Base-by-base conservation (phyloP, 1,140 invertebrate genomes). In the Papilio dardanus region DNA sequence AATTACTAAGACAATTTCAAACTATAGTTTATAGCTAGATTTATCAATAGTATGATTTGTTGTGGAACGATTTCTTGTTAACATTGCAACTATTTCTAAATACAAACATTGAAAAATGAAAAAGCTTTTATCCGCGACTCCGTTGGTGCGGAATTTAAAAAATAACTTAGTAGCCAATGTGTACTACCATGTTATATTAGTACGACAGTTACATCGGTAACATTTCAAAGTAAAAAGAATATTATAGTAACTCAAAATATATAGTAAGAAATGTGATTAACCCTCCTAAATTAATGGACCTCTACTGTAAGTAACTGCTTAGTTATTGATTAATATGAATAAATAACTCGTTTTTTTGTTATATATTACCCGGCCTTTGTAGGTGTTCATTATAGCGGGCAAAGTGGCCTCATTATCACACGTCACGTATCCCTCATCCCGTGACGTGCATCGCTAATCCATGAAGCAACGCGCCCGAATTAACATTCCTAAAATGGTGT, bases 391-490 rank as follows among this genome's bases (percentile, higher is more conserved):
- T 54, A 54, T 21, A 54, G 10, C 21, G 50, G 21, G 50, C 50
- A 54, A 54, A 62, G 24, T 28, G 12, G 24, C 54, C 14, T 28
- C 54, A 62, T 62, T 62, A 62, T 28, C 21, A 14, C 54, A 62
- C 54, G 10, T 62, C 54, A 62, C 54, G 54, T 62, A 62, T 62
- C 24, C 24, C 54, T 62, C 24, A 62, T 62, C 54, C 54, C 54
- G 54, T 30, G 54, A 28, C 24, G 12, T 62, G 54, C 54, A 62
- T 62, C 8, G 10, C 54, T 62, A 62, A 62, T 62, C 24, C 24
- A 28, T 19, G 12, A 6, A 24, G 3, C 24, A 21, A 12, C 12
- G 10, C 24, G 3, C 21, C 54, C 24, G 54, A 62, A 62, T 62
- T 62, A 62, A 62, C 24, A 30, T 62, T 14, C 24, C 10, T 14